Base-by-base conservation (phyloP, 2,888 invertebrate species). In the Polyommatus icarus region DNA sequence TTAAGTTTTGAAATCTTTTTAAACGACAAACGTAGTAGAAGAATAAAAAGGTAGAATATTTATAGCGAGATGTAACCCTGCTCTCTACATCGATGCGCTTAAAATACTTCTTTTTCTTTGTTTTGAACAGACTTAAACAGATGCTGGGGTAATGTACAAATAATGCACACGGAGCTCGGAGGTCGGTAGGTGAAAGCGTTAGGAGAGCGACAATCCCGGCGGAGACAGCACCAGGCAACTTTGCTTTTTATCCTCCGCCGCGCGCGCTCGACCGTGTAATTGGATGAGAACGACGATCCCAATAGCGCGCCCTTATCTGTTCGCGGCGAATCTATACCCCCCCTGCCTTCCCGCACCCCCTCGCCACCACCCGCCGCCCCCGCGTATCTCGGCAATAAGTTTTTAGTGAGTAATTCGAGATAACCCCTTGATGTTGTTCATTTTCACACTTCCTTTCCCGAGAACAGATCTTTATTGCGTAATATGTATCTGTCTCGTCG, bases 361-460 rank as follows among this genome's bases (percentile, higher is more conserved):
- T 84, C 81, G 86, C 88, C 85, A 84, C 84, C 81, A 80, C 82
- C 83, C 84, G 88, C 87, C 40, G 84, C 83, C 84, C 82, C 85
- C 84, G 85, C 88, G 24, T 50, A 46, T 75, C 75, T 87, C 86
- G 83, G 88, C 93, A 92, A 93, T 94, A 93, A 93, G 92, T 93
- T 94, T 93, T 93, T 93, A 93, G 93, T 93, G 93, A 93, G 93
- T 93, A 93, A 93, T 94, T 93, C 91, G 92, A 93, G 93, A 94
- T 94, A 94, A 93, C 93, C 94, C 93, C 93, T 93, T 93, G 91
- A 93, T 93, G 93, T 93, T 93, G 93, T 92, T 94, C 93, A 94
- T 93, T 94, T 94, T 94, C 93, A 94, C 94, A 94, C 93, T 93
- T 94, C 93, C 94, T 93, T 93, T 91, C 91, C 92, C 94, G 94